A percentile compares a stretch with the other conserved stretches of the same genome.
Conservation (phyloP, 2,888 invertebrate genomes). For the Andrena hattorfiana region DNA sequence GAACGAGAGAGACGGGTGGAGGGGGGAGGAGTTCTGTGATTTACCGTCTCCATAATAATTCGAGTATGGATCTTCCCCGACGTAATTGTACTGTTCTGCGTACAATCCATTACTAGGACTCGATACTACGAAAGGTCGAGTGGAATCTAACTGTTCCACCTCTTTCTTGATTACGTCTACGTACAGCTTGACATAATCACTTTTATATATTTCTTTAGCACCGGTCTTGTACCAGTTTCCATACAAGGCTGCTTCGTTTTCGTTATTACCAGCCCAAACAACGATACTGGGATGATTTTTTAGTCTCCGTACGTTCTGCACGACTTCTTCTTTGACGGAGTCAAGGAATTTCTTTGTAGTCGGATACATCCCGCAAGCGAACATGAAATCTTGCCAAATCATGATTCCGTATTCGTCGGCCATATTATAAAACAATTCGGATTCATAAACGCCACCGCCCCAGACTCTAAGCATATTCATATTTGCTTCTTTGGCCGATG, state of each 20-base stretch:
- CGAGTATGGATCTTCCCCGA: slow-evolving; percentile 92
- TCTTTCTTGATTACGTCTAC: slow-evolving; percentile 90
- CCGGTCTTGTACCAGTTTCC: slow-evolving; percentile 90
- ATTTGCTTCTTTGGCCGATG: slow-evolving; percentile 90
- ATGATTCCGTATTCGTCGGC: slow-evolving; percentile 96
- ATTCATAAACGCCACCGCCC: slow-evolving; percentile 99
- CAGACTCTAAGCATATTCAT: slow-evolving; percentile 98
- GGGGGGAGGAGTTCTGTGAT: not conserved
- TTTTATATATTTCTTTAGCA: slow-evolving; percentile 87
- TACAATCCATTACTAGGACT: slow-evolving; percentile 96
- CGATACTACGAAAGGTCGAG: slow-evolving; percentile 91
- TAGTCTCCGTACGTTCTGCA: slow-evolving; percentile 92
- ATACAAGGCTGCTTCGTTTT: slow-evolving; percentile 96
- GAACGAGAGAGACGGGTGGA: not conserved
- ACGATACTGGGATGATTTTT: slow-evolving; percentile 95
- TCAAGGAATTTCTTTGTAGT: slow-evolving; percentile 89
- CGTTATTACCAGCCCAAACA: slow-evolving; percentile 98
- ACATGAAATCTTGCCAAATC: slow-evolving; percentile 99
- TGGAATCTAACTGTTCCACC: slow-evolving; percentile 88
- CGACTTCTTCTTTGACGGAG: slow-evolving; percentile 91
- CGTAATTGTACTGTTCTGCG: slow-evolving; percentile 91
- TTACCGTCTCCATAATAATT: slow-evolving; percentile 93
- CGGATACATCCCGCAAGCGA: slow-evolving; percentile 98
- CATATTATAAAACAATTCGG: slow-evolving; percentile 93
- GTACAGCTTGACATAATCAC: slow-evolving; percentile 94